These are phyloP conservation scores for Embidobia sp. DNA, from an alignment of 2,888 invertebrate genomes.

Conservation along the genomic window DNA sequence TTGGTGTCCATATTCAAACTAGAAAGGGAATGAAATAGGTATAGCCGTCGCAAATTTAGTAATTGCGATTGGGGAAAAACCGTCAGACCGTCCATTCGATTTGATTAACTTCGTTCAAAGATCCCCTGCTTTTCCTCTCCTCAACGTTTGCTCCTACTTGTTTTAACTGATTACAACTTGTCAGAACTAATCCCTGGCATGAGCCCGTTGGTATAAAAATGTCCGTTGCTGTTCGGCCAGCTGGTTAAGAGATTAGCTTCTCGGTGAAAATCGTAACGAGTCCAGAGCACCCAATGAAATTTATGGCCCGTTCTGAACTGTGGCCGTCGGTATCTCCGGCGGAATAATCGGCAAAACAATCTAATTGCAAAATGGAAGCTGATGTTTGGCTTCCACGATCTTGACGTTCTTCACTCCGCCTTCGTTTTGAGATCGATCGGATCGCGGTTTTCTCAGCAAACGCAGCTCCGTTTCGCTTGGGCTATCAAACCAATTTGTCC, in stretches of 20 bases:
- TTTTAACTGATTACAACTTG: too few species aligned
- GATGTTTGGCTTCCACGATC: conserved; percentile 31
- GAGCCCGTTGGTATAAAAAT: too few species aligned
- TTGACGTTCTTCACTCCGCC: conserved; percentile 9
- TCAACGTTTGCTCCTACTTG: too few species aligned
- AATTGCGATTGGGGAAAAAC: too few species aligned
- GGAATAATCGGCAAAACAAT: conserved; percentile 11
- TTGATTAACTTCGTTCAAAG: too few species aligned
- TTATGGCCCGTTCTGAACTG: background rate
- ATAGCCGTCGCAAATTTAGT: too few species aligned
- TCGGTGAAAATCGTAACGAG: background rate
- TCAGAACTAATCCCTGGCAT: too few species aligned
- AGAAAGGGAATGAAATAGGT: too few species aligned
- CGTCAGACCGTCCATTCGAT: too few species aligned
- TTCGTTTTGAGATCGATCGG: conserved; percentile 33
- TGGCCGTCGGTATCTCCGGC: background rate
- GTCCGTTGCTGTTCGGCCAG: too few species aligned
- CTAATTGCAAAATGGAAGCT: conserved; percentile 18
- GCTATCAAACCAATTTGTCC: conserved; percentile 58
- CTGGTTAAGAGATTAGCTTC: background rate
- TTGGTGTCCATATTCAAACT: too few species aligned
- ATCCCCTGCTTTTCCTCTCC: too few species aligned
- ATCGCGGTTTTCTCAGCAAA: conserved; percentile 38
- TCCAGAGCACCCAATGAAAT: background rate
- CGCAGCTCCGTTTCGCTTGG: conserved; percentile 46